Percentiles rank a stretch among this genome's conserved stretches.
phyloP scores from a whole-genome alignment of 2,888 invertebrate genomes.

The Drosophila ustulata region DNA sequence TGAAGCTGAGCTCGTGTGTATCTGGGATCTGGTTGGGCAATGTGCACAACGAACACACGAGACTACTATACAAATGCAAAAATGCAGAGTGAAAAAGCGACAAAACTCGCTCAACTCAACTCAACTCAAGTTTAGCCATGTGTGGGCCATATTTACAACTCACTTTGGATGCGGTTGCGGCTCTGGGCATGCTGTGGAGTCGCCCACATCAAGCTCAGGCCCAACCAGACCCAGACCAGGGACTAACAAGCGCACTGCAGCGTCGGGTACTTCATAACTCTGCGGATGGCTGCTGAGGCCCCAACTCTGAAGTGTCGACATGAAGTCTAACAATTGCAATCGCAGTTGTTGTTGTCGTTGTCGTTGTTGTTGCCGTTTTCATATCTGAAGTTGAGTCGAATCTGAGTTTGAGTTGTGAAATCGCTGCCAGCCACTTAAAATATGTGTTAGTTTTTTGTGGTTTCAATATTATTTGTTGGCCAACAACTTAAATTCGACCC shows the following conservation, averaged over 20 bases:
- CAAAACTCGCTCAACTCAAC: conserved; percentile 37
- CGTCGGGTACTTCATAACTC: conserved; percentile 17
- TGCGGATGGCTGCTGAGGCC: conserved; percentile 18
- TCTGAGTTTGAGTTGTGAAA: conserved; percentile 49
- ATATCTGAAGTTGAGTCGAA: conserved; percentile 8
- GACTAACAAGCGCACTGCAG: conserved; percentile 39
- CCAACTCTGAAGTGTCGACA: conserved; percentile 73
- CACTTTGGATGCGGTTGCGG: conserved; percentile 57
- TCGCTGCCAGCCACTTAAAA: conserved; percentile 41
- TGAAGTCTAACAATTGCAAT: conserved; percentile 77
- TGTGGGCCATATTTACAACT: conserved; percentile 77
- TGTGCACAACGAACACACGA: conserved; percentile 24
- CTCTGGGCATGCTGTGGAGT: conserved; percentile 20
- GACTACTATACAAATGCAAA: conserved; percentile 15
- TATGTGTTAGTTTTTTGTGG: conserved; percentile 2
- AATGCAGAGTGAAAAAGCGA: conserved; percentile 12
- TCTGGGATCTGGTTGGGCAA: conserved; percentile 46
- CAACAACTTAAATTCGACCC: conserved; percentile 46
- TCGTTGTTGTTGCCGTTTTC: not conserved
- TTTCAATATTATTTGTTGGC: conserved; percentile 38
- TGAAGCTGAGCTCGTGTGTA: conserved; percentile 22
- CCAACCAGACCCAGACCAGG: conserved; percentile 7
- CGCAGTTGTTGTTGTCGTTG: conserved; percentile 31
- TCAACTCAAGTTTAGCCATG: conserved; percentile 59
- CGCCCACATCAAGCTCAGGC: conserved; percentile 56